Evolutionary conservation across 2,113 vertebrate genomes (phyloP).

Genomic region (Balaenoptera acutorostrata): DNA sequence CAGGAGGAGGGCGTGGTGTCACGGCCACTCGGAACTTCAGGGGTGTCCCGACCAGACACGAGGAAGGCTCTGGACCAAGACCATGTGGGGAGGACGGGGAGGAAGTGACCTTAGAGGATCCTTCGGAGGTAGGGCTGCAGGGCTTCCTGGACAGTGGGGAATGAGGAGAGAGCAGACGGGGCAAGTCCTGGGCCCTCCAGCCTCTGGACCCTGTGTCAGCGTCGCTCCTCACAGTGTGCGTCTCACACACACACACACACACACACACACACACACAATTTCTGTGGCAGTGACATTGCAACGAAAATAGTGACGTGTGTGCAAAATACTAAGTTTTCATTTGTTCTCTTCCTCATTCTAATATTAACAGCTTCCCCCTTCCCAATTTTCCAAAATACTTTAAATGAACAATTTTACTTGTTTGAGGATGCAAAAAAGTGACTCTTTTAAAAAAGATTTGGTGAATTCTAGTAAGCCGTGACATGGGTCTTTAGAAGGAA

Average conservation of each 20-base stretch:
- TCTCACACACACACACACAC: no score
- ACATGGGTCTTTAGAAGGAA: neutral
- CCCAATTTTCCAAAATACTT: neutral
- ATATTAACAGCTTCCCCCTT: neutral
- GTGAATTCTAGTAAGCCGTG: neutral
- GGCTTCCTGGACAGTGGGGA: neutral
- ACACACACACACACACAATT: neutral
- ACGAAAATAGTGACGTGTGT: no score
- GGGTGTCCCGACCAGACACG: neutral
- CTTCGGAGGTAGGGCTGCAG: neutral
- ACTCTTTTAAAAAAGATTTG: neutral
- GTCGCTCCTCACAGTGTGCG: neutral
- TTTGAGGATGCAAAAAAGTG: neutral
- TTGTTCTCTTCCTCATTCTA: neutral
- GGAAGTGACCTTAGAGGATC: neutral
- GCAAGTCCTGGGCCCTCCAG: neutral
- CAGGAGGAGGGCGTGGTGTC: neutral
- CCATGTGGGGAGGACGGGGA: neutral
- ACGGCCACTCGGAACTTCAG: neutral
- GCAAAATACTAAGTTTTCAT: neutral
- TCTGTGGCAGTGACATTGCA: neutral
- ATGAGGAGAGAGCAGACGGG: neutral
- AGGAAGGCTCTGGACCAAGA: neutral
- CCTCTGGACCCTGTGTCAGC: rapidly evolving
- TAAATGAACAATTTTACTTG: neutral